These are phyloP conservation scores for Heliconius ismenius DNA, from an alignment of 2,888 invertebrate species.

Conservation along the genomic window DNA sequence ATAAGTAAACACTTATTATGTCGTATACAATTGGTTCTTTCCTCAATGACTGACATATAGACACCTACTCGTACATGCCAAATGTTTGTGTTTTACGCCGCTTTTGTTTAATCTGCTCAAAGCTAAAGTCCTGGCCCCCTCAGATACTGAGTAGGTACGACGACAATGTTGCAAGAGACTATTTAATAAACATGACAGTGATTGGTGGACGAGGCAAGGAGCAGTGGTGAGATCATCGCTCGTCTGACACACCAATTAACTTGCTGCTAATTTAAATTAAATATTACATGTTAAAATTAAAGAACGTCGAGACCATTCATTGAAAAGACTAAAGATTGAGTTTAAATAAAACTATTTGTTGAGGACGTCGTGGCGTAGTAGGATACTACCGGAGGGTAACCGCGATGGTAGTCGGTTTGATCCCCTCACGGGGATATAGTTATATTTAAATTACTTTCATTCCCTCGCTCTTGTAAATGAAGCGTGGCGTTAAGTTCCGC, in stretches of 20 bases:
- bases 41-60: too few species aligned
- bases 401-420: background rate
- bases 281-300: slow-evolving; percentile 2
- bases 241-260: slow-evolving; percentile 5
- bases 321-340: background rate
- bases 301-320: background rate
- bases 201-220: background rate
- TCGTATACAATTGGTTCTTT: too few species aligned
- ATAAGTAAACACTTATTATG: too few species aligned
- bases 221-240: background rate
- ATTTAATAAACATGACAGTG: background rate
- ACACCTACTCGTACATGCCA: too few species aligned
- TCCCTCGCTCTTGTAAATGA: background rate
- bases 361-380: background rate
- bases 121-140: too few species aligned
- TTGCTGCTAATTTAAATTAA: background rate
- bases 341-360: background rate
- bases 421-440: background rate
- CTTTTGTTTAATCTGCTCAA: too few species aligned
- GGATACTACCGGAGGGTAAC: too few species aligned
- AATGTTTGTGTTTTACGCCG: too few species aligned
- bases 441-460: background rate
- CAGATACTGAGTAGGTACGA: background rate
- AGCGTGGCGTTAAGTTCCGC: background rate
- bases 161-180: background rate